A percentile compares a stretch with the other conserved stretches of the same genome.
These are phyloP conservation scores for Meloidogyne exigua DNA, from an alignment of 1,140 invertebrate genomes.

Conservation along the genomic window DNA sequence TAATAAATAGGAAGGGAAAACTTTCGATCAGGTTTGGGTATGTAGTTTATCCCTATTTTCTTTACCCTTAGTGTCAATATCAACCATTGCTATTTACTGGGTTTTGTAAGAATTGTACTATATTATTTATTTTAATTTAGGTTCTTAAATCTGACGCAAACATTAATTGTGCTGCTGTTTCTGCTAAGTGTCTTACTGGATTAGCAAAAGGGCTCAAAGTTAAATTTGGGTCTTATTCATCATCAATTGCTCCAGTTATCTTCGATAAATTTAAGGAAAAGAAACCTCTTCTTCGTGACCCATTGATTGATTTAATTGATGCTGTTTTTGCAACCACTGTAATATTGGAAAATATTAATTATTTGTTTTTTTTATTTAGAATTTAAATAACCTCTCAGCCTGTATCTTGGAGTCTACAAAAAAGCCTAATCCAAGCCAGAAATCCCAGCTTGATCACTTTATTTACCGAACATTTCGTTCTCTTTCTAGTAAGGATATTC, in stretches of 20 bases:
- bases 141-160: slow-evolving; percentile 80
- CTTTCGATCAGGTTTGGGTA: too few relatives aligned
- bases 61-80: too few relatives aligned
- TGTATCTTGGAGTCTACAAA: slow-evolving; percentile 77
- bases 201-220: slow-evolving; percentile 83
- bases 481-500: slow-evolving; percentile 14
- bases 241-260: slow-evolving; percentile 72
- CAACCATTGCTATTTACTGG: too few relatives aligned
- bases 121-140: slow-evolving; percentile 21
- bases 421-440: slow-evolving; percentile 37
- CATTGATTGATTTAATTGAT: slow-evolving; percentile 77
- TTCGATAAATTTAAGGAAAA: slow-evolving; percentile 97
- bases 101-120: too few relatives aligned
- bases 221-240: slow-evolving; percentile 80
- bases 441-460: slow-evolving; percentile 32
- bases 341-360: background rate
- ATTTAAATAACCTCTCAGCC: slow-evolving; percentile 82
- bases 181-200: slow-evolving; percentile 78
- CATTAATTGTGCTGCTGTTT: slow-evolving; percentile 83
- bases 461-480: slow-evolving; percentile 33
- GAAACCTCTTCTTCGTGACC: slow-evolving; percentile 75
- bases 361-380: slow-evolving; percentile 65
- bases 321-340: slow-evolving; percentile 40
- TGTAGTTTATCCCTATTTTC: too few relatives aligned
- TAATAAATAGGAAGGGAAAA: too few relatives aligned